Base-by-base conservation (phyloP, 2,888 invertebrate species). In the Apotomis turbidana region DNA sequence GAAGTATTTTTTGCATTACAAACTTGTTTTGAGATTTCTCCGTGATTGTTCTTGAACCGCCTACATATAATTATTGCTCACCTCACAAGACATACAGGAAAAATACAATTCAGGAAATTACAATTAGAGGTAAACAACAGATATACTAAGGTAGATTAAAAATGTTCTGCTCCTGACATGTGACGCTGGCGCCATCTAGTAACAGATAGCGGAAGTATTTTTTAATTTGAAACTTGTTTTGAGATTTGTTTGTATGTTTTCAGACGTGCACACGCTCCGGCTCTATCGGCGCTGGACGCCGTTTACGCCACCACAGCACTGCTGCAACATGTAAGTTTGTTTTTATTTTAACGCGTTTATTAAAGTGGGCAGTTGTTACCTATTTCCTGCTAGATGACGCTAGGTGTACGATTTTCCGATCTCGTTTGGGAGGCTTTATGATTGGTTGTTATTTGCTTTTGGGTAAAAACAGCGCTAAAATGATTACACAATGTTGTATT, bases 221-320 rank as follows among this genome's bases (percentile, higher is more conserved):
- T 41, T 41, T 41, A 6, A 27, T 27, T 27, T 27, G 27, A 27
- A 27, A 27, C 27, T 27, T 27, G 27, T 27, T 27, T 27, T 27
- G 27, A 27, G 1, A 27, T 6, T 41, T 41, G 41, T 41, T 41
- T 41, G 41, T 41, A 41, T 46, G 44, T 55, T 13, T 15, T 1
- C 54, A 66, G 66, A 75, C 96, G 96, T 78, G 97, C 98, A 8
- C 99, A 97, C 88, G 94, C 96, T 52, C 96, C 96, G 78, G 95
- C 96, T 73, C 95, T 96, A 79, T 95, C 97, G 75, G 98, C 98
- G 0, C 93, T 97, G 0, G 99, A 99, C 88, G 93, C 97, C 70
- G 97, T 97, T 0, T 96, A 96, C 79, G 96, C 96, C 0, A 93
- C 97, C 87, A 90, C 97, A 75, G 97, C 97, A 1, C 94, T 97